phyloP scores from a whole-genome alignment of 2,113 vertebrate species.

The Bettongia penicillata region DNA sequence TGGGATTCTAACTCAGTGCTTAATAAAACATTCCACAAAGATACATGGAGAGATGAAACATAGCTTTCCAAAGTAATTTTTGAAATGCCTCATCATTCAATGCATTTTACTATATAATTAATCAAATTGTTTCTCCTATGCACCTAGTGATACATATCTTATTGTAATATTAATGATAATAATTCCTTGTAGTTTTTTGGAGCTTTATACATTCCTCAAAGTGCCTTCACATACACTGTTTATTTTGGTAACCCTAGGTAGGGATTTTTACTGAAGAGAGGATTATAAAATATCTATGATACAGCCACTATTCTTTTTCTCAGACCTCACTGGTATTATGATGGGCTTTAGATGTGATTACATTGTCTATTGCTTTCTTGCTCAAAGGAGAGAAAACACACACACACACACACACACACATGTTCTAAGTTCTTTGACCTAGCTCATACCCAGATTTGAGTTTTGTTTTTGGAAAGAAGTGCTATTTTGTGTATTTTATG shows the following conservation, averaged over 20 bases:
- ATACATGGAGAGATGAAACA: not conserved
- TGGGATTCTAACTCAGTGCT: not conserved
- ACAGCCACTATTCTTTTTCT: not conserved
- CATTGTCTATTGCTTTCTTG: not conserved
- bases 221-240: not conserved
- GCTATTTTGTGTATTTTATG: not conserved
- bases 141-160: not conserved
- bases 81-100: not conserved
- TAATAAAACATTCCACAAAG: not conserved
- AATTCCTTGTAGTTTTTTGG: not conserved
- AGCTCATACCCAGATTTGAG: not conserved
- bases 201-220: not conserved
- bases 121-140: not conserved
- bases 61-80: not conserved
- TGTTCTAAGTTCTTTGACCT: constrained; percentile 19
- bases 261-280: not conserved
- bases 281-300: not conserved
- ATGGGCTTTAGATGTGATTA: not conserved
- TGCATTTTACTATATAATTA: not conserved
- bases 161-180: not conserved
- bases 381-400: not conserved
- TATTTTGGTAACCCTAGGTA: not conserved
- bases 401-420: not conserved
- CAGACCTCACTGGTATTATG: not conserved
- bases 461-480: not conserved